A percentile compares a stretch with the other conserved stretches of the same genome.
phyloP scores from a whole-genome alignment of 1,140 invertebrate species.

The Musca domestica region DNA sequence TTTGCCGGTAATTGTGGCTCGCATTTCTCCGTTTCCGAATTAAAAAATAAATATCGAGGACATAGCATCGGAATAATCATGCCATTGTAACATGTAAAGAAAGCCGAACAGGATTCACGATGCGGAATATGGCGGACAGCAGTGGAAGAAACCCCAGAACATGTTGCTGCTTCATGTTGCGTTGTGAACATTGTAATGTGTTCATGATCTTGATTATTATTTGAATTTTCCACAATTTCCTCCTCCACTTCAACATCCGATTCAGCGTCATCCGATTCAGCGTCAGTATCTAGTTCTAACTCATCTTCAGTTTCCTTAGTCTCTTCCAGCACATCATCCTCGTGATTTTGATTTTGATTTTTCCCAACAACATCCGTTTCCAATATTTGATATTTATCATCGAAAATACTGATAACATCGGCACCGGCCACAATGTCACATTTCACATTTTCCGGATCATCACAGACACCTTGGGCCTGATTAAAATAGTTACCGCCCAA shows the following conservation, averaged over 20 bases:
- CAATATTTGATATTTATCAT: conserved; percentile 3
- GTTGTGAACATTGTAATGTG: background rate
- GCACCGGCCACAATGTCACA: conserved; percentile 40
- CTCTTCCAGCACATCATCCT: conserved; percentile 27
- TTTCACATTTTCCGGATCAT: conserved; percentile 34
- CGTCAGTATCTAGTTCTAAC: background rate
- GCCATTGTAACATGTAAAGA: conserved; percentile 28
- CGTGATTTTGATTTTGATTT: no score
- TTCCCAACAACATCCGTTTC: no score
- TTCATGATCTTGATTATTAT: background rate
- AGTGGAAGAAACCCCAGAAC: background rate
- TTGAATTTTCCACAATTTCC: background rate
- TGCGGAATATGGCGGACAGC: conserved; percentile 11
- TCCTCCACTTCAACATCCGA: background rate
- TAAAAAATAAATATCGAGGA: conserved; percentile 18
- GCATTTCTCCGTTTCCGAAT: conserved; percentile 10
- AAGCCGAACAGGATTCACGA: conserved; percentile 11
- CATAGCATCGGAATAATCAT: conserved; percentile 32
- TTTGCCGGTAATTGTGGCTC: conserved; percentile 28
- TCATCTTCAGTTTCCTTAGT: conserved; percentile 29
- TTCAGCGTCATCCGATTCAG: background rate
- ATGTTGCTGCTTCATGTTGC: background rate
- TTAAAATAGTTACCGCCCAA: conserved; percentile 44
- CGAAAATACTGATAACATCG: conserved; percentile 24
- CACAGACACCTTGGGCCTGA: conserved; percentile 34